These are phyloP conservation scores for Acanthornis magna DNA, from an alignment of 2,797 vertebrate species.

Conservation along the genomic window DNA sequence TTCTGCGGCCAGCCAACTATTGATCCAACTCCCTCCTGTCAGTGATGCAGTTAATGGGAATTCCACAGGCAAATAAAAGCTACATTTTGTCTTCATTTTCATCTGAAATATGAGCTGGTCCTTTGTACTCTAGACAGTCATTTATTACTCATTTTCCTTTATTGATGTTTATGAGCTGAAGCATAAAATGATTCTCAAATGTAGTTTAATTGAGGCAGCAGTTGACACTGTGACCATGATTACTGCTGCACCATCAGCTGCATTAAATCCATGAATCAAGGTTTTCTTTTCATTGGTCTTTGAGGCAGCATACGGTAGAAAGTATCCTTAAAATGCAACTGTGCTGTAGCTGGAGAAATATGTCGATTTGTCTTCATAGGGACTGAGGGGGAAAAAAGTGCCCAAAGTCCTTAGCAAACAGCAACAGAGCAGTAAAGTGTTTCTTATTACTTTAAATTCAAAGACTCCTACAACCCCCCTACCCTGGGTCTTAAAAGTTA, in stretches of 20 bases:
- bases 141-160: conserved; percentile 88
- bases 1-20: conserved; percentile 78
- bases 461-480: background rate
- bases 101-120: conserved; percentile 88
- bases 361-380: conserved; percentile 79
- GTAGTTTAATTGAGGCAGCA: conserved; percentile 84
- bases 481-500: background rate
- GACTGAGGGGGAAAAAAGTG: background rate
- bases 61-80: conserved; percentile 87
- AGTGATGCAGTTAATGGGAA: conserved; percentile 85
- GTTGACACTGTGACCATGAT: conserved; percentile 83
- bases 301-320: conserved; percentile 56
- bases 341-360: conserved; percentile 73
- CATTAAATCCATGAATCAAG: conserved; percentile 77
- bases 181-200: conserved; percentile 86
- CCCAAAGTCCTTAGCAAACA: conserved; percentile 51
- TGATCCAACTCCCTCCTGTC: conserved; percentile 81
- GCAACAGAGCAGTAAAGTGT: conserved; percentile 40
- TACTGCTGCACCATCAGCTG: conserved; percentile 73
- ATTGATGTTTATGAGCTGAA: conserved; percentile 87
- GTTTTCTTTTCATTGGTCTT: conserved; percentile 74
- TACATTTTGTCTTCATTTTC: conserved; percentile 89
- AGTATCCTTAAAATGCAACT: conserved; percentile 74
- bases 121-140: conserved; percentile 85
- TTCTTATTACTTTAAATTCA: conserved; percentile 52